Percentiles rank a stretch among this genome's conserved stretches.
phyloP scores from a whole-genome alignment of 1,140 invertebrate genomes.

The Pseudomyrmex cubaensis region DNA sequence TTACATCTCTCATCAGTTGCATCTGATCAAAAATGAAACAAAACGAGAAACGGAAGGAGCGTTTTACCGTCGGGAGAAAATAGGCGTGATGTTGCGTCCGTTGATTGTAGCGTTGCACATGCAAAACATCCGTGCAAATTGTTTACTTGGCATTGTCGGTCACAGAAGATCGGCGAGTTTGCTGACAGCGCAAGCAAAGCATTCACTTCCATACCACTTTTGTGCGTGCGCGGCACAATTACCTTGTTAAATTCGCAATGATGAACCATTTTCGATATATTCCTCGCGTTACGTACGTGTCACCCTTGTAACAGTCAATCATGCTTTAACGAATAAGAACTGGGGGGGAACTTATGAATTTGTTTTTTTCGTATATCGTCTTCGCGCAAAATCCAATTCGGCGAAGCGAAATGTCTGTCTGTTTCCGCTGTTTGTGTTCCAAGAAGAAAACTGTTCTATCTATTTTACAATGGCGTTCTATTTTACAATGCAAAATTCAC shows the following conservation, averaged over 20 bases:
- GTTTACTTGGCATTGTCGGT: constrained; percentile 15
- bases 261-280: constrained; percentile 56
- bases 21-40: neutral
- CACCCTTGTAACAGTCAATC: constrained; percentile 72
- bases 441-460: neutral
- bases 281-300: constrained; percentile 47
- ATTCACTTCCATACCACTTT: constrained; percentile 19
- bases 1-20: no score
- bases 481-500: neutral
- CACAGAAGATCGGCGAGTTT: neutral
- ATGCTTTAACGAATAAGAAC: constrained; percentile 69
- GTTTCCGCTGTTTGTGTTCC: neutral
- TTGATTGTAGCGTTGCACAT: neutral
- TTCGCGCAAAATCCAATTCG: constrained; percentile 12
- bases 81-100: no score
- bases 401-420: neutral
- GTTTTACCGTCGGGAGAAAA: no score
- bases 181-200: neutral
- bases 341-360: constrained; percentile 70
- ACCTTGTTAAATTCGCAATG: constrained; percentile 33
- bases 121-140: neutral
- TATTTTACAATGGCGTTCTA: neutral
- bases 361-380: constrained; percentile 18
- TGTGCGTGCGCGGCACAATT: constrained; percentile 1
- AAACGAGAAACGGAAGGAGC: neutral